phyloP scores from a whole-genome alignment of 2,888 invertebrate genomes.

The Bombyx huttoni region DNA sequence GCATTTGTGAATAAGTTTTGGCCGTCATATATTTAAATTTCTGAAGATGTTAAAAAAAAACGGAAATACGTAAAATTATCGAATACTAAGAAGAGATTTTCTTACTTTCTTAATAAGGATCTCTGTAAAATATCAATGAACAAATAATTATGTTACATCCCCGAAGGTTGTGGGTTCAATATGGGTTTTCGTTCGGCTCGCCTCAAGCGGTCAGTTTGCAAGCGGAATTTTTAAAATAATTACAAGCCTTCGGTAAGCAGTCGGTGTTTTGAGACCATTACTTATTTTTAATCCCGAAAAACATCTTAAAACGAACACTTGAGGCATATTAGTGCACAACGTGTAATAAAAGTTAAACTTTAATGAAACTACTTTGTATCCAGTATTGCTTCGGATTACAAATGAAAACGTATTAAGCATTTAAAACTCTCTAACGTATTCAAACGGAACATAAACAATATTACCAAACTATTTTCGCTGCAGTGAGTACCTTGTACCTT shows the following conservation, averaged over 20 bases:
- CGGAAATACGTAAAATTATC: background rate
- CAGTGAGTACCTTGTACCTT: no score
- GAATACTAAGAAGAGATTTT: background rate
- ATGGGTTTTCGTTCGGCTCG: slow-evolving; percentile 50
- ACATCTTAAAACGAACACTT: slow-evolving; percentile 56
- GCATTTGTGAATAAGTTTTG: no score
- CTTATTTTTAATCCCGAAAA: slow-evolving; percentile 68
- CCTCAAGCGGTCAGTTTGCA: slow-evolving; percentile 40
- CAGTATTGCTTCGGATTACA: background rate
- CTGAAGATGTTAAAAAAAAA: background rate
- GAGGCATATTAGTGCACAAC: slow-evolving; percentile 47
- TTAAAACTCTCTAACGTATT: no score
- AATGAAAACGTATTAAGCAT: no score
- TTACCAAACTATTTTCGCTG: no score
- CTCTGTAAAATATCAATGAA: background rate
- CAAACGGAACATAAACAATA: no score
- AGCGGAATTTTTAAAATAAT: slow-evolving; percentile 74
- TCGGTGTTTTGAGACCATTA: slow-evolving; percentile 71
- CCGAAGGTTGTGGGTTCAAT: slow-evolving; percentile 37
- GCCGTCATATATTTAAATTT: background rate
- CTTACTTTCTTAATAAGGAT: background rate
- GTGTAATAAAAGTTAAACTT: slow-evolving; percentile 10
- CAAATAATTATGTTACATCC: background rate
- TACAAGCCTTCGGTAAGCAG: slow-evolving; percentile 70
- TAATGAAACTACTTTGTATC: background rate